phyloP scores from a whole-genome alignment of 92 coral and sea anemone genomes.

The Nematostella vectensis region DNA sequence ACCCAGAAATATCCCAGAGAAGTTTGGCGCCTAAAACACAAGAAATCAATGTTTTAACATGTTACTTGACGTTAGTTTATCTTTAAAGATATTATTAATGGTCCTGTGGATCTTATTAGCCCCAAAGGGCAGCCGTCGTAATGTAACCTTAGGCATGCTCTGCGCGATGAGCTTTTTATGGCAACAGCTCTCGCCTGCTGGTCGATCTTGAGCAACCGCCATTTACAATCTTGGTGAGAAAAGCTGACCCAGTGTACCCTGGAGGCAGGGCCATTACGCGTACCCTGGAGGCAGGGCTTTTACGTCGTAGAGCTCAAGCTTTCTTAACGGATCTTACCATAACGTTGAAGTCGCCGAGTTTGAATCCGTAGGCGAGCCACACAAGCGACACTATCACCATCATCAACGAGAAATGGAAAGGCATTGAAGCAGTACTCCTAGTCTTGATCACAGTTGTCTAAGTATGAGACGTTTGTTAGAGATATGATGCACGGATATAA shows the following conservation, averaged over 20 bases:
- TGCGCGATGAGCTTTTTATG: no score
- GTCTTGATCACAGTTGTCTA: conserved; percentile 22
- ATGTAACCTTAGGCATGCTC: no score
- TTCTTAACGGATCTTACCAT: neutral
- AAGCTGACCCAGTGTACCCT: no score
- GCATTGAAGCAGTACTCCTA: conserved; percentile 32
- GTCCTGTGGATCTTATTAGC: no score
- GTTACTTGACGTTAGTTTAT: no score
- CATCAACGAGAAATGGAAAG: conserved; percentile 24
- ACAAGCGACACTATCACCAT: conserved; percentile 15
- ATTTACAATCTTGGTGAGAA: no score
- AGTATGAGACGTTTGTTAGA: neutral
- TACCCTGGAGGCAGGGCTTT: neutral
- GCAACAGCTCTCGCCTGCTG: no score
- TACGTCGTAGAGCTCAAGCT: neutral
- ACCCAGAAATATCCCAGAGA: conserved; percentile 45
- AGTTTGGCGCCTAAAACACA: conserved; percentile 42
- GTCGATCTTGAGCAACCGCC: no score
- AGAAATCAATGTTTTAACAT: neutral
- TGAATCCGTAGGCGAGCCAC: conserved; percentile 13
- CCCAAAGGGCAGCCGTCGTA: no score
- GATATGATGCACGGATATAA: no score
- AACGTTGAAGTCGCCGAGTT: neutral
- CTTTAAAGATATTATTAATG: no score
- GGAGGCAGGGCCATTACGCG: neutral